Percentiles rank a stretch among this genome's conserved stretches.
phyloP scores from a whole-genome alignment of 2,888 invertebrate species.

The Torymus texanus region DNA sequence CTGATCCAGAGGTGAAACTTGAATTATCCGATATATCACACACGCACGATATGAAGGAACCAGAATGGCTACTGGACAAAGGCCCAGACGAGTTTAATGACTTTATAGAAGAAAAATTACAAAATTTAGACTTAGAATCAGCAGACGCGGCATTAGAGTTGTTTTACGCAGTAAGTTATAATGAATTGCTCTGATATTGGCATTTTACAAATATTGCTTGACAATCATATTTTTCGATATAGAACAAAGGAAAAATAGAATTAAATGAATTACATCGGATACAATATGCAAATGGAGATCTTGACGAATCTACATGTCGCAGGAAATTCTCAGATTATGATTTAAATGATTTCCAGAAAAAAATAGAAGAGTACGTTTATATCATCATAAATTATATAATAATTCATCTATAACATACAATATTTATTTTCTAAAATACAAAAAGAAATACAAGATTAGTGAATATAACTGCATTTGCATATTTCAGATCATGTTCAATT shows the following conservation, averaged over 20 bases:
- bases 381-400: neutral
- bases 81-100: neutral
- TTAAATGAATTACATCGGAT: neutral
- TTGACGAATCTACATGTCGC: neutral
- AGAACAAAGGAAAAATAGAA: constrained; percentile 19
- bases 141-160: neutral
- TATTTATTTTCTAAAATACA: no score
- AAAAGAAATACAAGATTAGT: no score
- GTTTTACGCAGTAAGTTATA: no score
- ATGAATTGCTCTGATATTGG: no score
- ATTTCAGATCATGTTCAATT: neutral
- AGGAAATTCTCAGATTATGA: no score
- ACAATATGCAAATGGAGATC: constrained; percentile 3
- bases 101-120: neutral
- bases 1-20: neutral
- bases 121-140: neutral
- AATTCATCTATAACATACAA: no score
- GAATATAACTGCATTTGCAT: no score
- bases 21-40: constrained; percentile 11
- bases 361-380: neutral
- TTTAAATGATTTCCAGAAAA: no score
- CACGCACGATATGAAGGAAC: neutral
- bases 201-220: no score
- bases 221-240: neutral
- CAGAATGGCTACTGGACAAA: neutral